Base-by-base conservation (phyloP, 2,888 invertebrate species). In the Aphodius sticticus region DNA sequence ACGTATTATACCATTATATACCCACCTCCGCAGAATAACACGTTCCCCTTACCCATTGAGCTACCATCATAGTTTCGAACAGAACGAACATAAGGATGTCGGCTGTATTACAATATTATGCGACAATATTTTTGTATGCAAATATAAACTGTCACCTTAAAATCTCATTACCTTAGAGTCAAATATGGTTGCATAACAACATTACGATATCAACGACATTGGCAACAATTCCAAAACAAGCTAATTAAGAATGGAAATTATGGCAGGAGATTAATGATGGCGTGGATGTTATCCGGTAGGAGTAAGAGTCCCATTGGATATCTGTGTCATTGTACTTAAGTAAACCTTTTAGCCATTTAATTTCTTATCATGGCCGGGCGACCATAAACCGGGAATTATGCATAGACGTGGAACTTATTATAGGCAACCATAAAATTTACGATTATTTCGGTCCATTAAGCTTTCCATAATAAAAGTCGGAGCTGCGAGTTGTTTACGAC, bases 401-500 rank as follows among this genome's bases (percentile, higher is more conserved):
- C 82, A 83, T 84, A 84, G 81, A 82, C 82, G 81, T 80, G 77
- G 78, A 83, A 84, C 83, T 84, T 84, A 84, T 83, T 84, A 84
- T 80, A 77, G 81, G 77, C 81, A 82, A 84, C 83, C 83, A 83
- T 82, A 83, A 85, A 86, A 86, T 86, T 87, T 86, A 86, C 85
- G 87, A 86, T 86, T 85, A 86, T 86, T 86, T 83, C 82, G 83
- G 81, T 83, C 85, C 85, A 86, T 86, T 86, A 86, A 85, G 85
- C 85, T 85, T 85, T 85, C 85, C 82, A 85, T 85, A 86, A 86
- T 87, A 86, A 86, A 87, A 84, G 86, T 86, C 86, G 80, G 83
- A 82, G 82, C 81, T 79, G 53, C 70, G 85, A 84, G 84, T 85
- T 85, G 85, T 87, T 87, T 87, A 87, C 83, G 85, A 83, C 78